Base-by-base conservation (phyloP, 2,797 vertebrate species). In the Falco novaeseelandiae region DNA sequence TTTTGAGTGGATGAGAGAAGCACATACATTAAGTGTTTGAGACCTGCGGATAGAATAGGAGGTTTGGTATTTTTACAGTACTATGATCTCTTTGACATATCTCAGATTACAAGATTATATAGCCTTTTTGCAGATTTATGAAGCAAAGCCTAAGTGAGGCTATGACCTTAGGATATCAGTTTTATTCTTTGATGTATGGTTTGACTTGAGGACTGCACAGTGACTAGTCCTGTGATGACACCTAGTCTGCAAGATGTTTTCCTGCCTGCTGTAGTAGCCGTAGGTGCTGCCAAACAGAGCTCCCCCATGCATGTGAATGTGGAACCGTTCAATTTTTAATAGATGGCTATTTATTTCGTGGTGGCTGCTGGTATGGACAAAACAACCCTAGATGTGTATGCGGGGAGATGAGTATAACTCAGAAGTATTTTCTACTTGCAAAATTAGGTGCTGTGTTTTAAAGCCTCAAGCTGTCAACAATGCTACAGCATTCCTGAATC, bases 401-500 rank as follows among this genome's bases (percentile, higher is more conserved):
- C 1, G 2, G 65, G 55, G 61, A 82, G 66, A 58, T 96, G 88
- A 93, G 73, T 89, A 14, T 23, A 79, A 76, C 86, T 87, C 55
- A 6, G 10, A 82, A 8, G 32, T 77, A 96, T 96, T 89, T 93
- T 70, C 89, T 89, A 3, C 52, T 58, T 71, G 62, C 55, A 52
- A 85, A 83, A 91, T 77, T 10, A 80, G 0, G 0, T 48, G 81
- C 18, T 0, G 0, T 48, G 81, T 20, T 79, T 74, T 83, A 36
- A 90, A 76, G 76, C 74, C 74, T 85, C 38, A 30, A 22, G 61
- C 54, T 93, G 82, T 84, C 74, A 80, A 42, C 72, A 87, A 18
- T 11, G n/a, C 67, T 67, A 2, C 76, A 29, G 65, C 88, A 94
- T 95, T 97, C 94, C 91, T 63, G 59, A 91, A 17, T 26, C 67